Conservation (phyloP, 30 jellyfish, hydroid and myxozoan species). For the Aurelia coerulea region DNA sequence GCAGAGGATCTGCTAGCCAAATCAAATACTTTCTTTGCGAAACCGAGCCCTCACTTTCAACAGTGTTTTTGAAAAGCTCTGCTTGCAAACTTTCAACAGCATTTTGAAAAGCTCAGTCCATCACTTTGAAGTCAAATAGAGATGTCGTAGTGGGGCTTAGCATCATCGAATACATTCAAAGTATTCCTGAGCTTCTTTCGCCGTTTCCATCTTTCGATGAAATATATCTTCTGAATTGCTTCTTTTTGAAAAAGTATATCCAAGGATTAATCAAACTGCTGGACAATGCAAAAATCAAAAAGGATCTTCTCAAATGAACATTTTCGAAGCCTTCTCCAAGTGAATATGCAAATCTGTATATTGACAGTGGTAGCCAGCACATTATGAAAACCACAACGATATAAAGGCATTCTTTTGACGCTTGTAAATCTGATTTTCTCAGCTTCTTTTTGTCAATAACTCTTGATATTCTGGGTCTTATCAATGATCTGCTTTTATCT, state of each 20-base stretch:
- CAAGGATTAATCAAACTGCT: slow-evolving; percentile 62
- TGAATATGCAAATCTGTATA: slow-evolving; percentile 28
- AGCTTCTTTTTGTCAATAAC: background rate
- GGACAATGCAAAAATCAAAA: slow-evolving; percentile 26
- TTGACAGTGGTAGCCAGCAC: slow-evolving; percentile 44
- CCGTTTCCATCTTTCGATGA: too few relatives aligned
- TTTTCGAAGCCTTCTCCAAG: background rate
- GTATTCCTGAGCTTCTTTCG: too few relatives aligned
- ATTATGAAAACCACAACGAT: slow-evolving; percentile 38
- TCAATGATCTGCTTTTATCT: background rate
- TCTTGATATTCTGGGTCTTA: too few relatives aligned
- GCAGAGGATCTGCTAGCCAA: too few relatives aligned
- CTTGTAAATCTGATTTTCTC: slow-evolving; percentile 28
- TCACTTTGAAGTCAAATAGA: too few relatives aligned
- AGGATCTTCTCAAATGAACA: slow-evolving; percentile 1
- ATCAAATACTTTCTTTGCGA: too few relatives aligned
- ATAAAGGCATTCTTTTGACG: slow-evolving; percentile 40
- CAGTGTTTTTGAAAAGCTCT: too few relatives aligned
- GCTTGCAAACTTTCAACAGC: too few relatives aligned
- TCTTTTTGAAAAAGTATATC: slow-evolving; percentile 45
- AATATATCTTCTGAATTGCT: slow-evolving; percentile 25
- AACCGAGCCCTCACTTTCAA: too few relatives aligned
- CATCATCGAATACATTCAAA: too few relatives aligned
- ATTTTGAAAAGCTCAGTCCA: too few relatives aligned
- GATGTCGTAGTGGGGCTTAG: too few relatives aligned